Evolutionary conservation across 2,797 vertebrate genomes (phyloP), one percentile per base, ranked within the genome.

Genomic region (Lutjanus argentimaculatus): DNA sequence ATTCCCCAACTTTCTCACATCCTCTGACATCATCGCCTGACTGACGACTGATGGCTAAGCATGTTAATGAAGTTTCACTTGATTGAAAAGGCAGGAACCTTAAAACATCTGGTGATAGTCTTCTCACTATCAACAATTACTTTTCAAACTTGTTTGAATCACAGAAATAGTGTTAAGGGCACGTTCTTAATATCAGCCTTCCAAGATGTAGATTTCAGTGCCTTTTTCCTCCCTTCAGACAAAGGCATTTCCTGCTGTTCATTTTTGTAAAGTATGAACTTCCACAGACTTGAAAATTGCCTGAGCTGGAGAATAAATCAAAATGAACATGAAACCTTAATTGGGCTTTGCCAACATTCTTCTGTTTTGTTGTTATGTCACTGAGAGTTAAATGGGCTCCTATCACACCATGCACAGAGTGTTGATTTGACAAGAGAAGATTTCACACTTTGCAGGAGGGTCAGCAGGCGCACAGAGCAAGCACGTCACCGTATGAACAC

Each of bases 11-110:
- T 74, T 6, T 22, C 72, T 79, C 61, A 79, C 67, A 75, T 71
- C 72, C 70, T 56, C 56, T 72, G 66, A 83, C 62, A 72, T 82
- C 78, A 74, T 46, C 25, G 13, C 58, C 79, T 73, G 64, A 42
- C 71, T 65, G 65, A 51, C 30, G 10, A n/a, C 52, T 45, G 55
- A 70, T 43, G 56, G 76, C 19, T 6, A 51, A 8, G 11, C 46
- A 55, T 72, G 63, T 70, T n/a, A 77, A 66, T 36, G 30, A 66
- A 8, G 6, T 30, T 57, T 52, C 15, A 16, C 30, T 11, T 56
- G 30, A 62, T 17, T 45, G 75, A 69, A 42, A 42, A 21, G 49
- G 12, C 22, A 40, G 68, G 73, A 42, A 55, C 53, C 10, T 55
- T 8, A 56, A 45, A 62, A n/a, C 46, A 17, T 17, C 48, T 9